Percentiles rank a stretch among this genome's conserved stretches.
Evolutionary conservation across 2,797 vertebrate genomes (phyloP).

Genomic region (Pseudochirops cupreus): DNA sequence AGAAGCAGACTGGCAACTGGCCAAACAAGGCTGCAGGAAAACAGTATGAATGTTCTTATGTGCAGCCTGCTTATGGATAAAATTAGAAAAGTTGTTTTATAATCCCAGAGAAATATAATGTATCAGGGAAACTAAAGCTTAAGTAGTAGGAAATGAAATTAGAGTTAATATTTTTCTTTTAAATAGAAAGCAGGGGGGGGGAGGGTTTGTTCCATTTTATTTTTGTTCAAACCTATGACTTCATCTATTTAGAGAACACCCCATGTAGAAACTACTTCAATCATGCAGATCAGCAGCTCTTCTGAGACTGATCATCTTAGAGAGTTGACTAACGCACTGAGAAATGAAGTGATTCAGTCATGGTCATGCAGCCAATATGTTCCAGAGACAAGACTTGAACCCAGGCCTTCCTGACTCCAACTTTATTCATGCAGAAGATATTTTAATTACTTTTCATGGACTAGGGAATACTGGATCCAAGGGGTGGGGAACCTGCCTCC

Average conservation of each 20-base stretch:
- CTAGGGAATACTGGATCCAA: too few species aligned
- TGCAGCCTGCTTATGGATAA: neutral
- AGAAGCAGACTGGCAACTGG: neutral
- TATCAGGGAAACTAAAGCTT: slow-evolving; percentile 2
- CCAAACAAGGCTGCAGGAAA: slow-evolving; percentile 6
- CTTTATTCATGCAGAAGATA: neutral
- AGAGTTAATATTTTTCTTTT: neutral
- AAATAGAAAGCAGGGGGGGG: neutral
- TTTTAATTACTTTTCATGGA: neutral
- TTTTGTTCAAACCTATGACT: neutral
- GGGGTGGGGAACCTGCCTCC: too few species aligned
- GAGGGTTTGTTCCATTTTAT: neutral
- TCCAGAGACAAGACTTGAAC: neutral
- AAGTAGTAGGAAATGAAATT: slow-evolving; percentile 9
- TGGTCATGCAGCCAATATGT: neutral
- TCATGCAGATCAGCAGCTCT: neutral
- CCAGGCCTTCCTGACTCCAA: neutral
- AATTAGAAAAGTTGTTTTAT: neutral
- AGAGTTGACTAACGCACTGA: neutral
- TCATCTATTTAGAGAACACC: neutral
- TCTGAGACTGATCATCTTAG: neutral
- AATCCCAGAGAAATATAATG: slow-evolving; percentile 8
- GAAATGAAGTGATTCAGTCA: neutral
- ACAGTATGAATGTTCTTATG: neutral
- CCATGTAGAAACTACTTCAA: neutral